phyloP scores from a whole-genome alignment of 2,113 vertebrate genomes.

The Hystrix brachyura region DNA sequence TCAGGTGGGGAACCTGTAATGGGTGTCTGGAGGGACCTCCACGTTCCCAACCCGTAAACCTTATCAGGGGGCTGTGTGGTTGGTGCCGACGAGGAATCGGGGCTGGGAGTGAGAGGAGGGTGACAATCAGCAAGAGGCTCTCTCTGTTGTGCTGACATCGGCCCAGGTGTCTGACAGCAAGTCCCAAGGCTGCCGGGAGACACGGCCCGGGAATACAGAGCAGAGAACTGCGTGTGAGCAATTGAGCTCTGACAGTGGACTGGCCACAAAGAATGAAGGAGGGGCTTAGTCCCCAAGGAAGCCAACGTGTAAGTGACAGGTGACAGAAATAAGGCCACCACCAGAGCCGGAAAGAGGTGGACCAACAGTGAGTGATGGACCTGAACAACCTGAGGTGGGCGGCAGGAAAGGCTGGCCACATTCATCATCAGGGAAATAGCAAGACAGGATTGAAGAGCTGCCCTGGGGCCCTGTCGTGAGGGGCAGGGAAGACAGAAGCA shows the following conservation, averaged over 20 bases:
- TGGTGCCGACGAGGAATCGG: not conserved
- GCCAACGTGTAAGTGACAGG: too few species aligned
- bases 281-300: not conserved
- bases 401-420: not conserved
- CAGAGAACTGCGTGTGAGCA: not conserved
- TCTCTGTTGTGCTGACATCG: not conserved
- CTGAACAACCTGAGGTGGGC: too few species aligned
- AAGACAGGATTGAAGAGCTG: too few species aligned
- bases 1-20: not conserved
- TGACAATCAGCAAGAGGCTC: not conserved
- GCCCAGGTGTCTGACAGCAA: too few species aligned
- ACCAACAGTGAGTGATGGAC: too few species aligned
- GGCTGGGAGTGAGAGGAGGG: rapidly evolving
- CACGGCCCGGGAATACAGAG: not conserved
- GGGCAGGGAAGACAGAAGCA: not conserved
- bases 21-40: too few species aligned
- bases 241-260: not conserved
- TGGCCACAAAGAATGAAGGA: not conserved
- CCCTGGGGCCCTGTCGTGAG: too few species aligned
- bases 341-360: not conserved
- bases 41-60: too few species aligned
- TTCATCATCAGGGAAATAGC: rapidly evolving
- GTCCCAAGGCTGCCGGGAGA: not conserved
- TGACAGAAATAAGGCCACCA: not conserved
- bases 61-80: rapidly evolving